Evolutionary conservation across 92 coral and sea anemone genomes (phyloP).

Genomic region (Scolanthus callimorphus): DNA sequence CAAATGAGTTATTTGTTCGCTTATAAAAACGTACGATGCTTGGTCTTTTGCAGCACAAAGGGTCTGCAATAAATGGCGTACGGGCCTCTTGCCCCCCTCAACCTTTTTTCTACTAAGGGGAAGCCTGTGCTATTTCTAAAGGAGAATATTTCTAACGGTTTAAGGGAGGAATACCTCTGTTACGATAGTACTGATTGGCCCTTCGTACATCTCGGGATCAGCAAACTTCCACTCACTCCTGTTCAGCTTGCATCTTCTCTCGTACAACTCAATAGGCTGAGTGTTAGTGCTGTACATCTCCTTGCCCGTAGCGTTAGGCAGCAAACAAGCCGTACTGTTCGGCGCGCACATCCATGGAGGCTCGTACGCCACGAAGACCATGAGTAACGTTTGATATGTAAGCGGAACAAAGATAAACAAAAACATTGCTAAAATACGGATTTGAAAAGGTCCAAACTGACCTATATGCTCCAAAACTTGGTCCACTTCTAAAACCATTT

Average conservation of each 20-base stretch:
- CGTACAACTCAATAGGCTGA: conserved; percentile 40
- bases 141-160: background rate
- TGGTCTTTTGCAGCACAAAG: too few species aligned
- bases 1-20: background rate
- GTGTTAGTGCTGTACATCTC: conserved; percentile 67
- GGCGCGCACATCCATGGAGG: conserved; percentile 89
- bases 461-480: conserved; percentile 57
- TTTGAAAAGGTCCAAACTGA: conserved; percentile 88
- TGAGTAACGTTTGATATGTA: conserved; percentile 79
- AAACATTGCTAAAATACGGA: conserved; percentile 75
- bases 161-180: conserved; percentile 55
- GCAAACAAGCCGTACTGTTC: conserved; percentile 59
- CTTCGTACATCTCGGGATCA: conserved; percentile 58
- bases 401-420: conserved; percentile 71
- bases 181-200: conserved; percentile 75
- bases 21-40: background rate
- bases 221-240: conserved; percentile 83
- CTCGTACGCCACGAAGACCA: conserved; percentile 90
- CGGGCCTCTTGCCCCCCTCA: too few species aligned
- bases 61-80: too few species aligned
- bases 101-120: too few species aligned
- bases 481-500: conserved; percentile 55
- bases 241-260: conserved; percentile 58
- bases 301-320: conserved; percentile 31
- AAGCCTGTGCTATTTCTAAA: too few species aligned